Percentiles rank a stretch among this genome's conserved stretches.
These are phyloP conservation scores for Heterocephalus glaber DNA, from an alignment of 2,113 vertebrate genomes.

Conservation along the genomic window DNA sequence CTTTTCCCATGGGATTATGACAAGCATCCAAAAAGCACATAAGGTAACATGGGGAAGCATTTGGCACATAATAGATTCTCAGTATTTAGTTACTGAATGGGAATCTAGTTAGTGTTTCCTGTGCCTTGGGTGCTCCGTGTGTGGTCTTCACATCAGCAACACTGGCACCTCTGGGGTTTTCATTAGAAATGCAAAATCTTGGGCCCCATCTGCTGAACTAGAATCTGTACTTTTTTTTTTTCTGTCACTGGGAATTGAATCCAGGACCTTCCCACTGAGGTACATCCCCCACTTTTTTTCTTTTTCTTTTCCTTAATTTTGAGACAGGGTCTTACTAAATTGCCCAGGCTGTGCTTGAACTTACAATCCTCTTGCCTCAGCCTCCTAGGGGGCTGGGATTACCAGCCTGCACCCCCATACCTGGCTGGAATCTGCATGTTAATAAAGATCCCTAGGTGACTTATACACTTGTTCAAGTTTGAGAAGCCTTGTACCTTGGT, in stretches of 20 bases:
- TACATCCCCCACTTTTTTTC: neutral
- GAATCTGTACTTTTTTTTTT: neutral
- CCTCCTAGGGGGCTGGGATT: neutral
- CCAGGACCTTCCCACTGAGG: neutral
- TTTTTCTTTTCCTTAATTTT: neutral
- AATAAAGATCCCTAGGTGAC: neutral
- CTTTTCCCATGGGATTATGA: neutral
- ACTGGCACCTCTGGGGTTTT: neutral
- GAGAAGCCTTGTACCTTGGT: neutral
- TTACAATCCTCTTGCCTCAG: neutral
- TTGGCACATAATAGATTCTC: neutral
- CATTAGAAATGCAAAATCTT: neutral
- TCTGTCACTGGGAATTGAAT: neutral
- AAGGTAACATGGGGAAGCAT: neutral
- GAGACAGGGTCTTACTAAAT: neutral
- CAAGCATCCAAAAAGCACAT: neutral
- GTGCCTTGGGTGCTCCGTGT: neutral
- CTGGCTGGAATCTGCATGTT: neutral
- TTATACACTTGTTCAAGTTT: neutral
- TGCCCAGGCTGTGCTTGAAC: neutral
- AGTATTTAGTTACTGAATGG: neutral
- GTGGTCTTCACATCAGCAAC: neutral
- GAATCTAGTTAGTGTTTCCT: neutral
- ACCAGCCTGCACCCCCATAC: neutral
- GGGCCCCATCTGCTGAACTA: neutral